phyloP scores from a whole-genome alignment of 2,113 vertebrate species.

The Nerophis ophidion region DNA sequence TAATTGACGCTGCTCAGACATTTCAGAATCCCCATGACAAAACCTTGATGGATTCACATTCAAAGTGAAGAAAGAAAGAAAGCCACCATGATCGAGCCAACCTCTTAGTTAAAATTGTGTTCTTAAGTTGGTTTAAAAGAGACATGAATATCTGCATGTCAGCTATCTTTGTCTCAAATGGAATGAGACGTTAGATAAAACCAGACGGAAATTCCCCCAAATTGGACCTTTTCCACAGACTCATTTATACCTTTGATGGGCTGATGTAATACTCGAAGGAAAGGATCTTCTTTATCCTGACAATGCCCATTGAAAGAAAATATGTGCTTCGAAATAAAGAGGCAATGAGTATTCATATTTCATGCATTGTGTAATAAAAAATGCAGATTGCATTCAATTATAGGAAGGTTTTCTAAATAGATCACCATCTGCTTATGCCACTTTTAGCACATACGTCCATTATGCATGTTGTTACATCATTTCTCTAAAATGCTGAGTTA shows the following conservation, averaged over 20 bases:
- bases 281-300: neutral
- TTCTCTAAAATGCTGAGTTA: slow-evolving; percentile 4
- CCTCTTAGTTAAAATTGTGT: slow-evolving; percentile 4
- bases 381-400: slow-evolving; percentile 45
- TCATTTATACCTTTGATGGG: slow-evolving; percentile 19
- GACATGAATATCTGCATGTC: slow-evolving; percentile 46
- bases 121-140: slow-evolving; percentile 7
- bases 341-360: slow-evolving; percentile 38
- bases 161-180: slow-evolving; percentile 52
- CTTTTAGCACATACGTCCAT: slow-evolving; percentile 31
- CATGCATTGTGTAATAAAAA: slow-evolving; percentile 46
- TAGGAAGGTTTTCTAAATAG: slow-evolving; percentile 45
- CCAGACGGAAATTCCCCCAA: slow-evolving; percentile 65
- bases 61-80: slow-evolving; percentile 16
- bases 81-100: neutral
- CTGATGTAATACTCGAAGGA: neutral
- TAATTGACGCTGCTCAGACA: slow-evolving; percentile 13
- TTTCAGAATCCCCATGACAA: neutral
- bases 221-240: slow-evolving; percentile 37
- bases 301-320: neutral
- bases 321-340: neutral
- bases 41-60: slow-evolving; percentile 21
- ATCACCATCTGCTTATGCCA: slow-evolving; percentile 62
- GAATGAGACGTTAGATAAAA: slow-evolving; percentile 60
- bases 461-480: slow-evolving; percentile 33